These are phyloP conservation scores for Astur gentilis DNA, from an alignment of 2,113 vertebrate species.

Conservation along the genomic window DNA sequence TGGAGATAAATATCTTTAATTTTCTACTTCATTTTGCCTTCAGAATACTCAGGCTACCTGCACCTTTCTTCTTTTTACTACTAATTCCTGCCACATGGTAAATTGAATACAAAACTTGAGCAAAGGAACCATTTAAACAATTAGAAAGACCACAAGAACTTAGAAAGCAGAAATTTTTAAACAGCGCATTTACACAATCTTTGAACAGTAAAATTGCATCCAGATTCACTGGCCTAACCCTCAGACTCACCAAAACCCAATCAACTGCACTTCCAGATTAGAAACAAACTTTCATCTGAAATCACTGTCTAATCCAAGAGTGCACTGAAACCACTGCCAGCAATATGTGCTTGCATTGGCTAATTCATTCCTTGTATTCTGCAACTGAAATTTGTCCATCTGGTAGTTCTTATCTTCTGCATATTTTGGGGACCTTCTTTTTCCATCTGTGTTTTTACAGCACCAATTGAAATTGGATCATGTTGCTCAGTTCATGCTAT, in stretches of 20 bases:
- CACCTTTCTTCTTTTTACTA: slow-evolving; percentile 30
- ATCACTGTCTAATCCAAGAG: not conserved
- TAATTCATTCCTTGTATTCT: not conserved
- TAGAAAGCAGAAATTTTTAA: not conserved
- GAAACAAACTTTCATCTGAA: not conserved
- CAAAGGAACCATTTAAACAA: not conserved
- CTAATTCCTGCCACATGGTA: not conserved
- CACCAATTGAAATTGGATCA: not conserved
- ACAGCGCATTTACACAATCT: rapidly evolving
- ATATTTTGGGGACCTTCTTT: not conserved
- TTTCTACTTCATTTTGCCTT: slow-evolving; percentile 63
- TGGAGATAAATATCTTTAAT: slow-evolving; percentile 72
- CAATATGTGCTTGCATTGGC: not conserved
- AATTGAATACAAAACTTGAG: slow-evolving; percentile 11
- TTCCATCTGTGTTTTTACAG: slow-evolving; percentile 13
- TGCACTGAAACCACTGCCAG: not conserved
- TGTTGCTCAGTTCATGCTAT: not conserved
- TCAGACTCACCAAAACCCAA: not conserved
- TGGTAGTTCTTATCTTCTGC: not conserved
- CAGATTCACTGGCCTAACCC: not conserved
- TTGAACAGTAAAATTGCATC: not conserved
- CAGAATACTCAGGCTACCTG: slow-evolving; percentile 7
- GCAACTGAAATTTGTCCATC: not conserved
- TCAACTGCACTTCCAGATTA: not conserved
- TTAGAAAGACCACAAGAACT: not conserved